Base-by-base conservation (phyloP, 2,888 invertebrate genomes). In the Candidula unifasciata region DNA sequence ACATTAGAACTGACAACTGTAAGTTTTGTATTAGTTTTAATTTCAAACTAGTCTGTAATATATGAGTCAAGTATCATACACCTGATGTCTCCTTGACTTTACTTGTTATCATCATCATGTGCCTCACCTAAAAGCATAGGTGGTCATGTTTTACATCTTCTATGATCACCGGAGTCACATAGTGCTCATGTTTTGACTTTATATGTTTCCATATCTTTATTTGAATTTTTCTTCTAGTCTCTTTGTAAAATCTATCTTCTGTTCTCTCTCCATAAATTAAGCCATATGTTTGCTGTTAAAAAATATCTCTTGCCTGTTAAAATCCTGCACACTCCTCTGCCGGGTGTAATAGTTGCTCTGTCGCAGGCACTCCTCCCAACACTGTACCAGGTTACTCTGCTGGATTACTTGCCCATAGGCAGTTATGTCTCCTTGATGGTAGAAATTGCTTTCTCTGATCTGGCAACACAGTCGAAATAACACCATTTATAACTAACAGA, bases 281-380 rank as follows among this genome's bases (percentile, higher is more conserved):
- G 18, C 64, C 6, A 64, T 16, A 64, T 27, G n/a, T 64, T 24
- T n/a, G n/a, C 64, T n/a, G n/a, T n/a, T 44, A 44, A 44, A 44
- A 13, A 33, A 5, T 16, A n/a, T 10, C 3, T 0, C 2, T n/a
- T 35, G 93, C 93, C 90, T 90, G 89, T 94, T 94, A 86, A 92
- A 94, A 27, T 89, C 80, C 6, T 91, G 86, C 0, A 94, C 90
- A 18, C 89, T 89, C 64, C 88, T 60, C 54, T 87, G 76, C 81
- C 33, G 30, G 30, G 6, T 2, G 3, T 66, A 16, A 66, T 33
- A 57, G 21, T 66, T n/a, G 37, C 80, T 80, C 76, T 80, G 73
- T 66, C 8, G n/a, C 13, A 24, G 44, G 54, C 73, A 68, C 64
- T 74, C 80, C 30, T 52, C n/a, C 80, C 76, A 84, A 37, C 82